Conservation (phyloP, 1,140 invertebrate species). For the Sitophilus oryzae region DNA sequence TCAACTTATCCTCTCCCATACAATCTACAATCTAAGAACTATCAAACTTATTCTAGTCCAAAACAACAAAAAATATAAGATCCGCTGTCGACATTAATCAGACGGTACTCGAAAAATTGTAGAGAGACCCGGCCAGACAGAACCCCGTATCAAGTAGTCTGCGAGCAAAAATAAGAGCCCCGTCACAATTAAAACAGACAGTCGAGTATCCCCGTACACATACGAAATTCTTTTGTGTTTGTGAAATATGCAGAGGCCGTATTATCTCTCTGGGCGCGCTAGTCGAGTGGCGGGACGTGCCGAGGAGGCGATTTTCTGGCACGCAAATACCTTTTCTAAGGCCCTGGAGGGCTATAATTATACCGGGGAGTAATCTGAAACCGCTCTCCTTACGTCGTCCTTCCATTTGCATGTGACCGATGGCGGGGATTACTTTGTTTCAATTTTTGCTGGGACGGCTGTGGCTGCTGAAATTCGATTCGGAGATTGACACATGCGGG, state of each 20-base stretch:
- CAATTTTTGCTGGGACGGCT: no score
- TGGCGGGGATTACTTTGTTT: constrained; percentile 18
- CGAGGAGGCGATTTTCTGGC: constrained; percentile 16
- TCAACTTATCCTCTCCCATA: no score
- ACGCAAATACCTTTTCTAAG: constrained; percentile 22
- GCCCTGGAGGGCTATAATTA: constrained; percentile 18
- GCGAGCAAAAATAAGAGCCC: no score
- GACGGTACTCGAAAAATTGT: no score
- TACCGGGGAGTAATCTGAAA: constrained; percentile 13
- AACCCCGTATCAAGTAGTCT: no score
- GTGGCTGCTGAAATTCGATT: constrained; percentile 13
- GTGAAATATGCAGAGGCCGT: constrained; percentile 17
- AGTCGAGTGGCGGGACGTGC: constrained; percentile 13
- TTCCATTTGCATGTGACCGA: constrained; percentile 20
- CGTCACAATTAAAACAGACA: constrained; percentile 12
- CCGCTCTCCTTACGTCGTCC: constrained; percentile 17
- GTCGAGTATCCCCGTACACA: neutral
- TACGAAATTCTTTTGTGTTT: constrained; percentile 15
- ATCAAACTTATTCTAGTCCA: no score
- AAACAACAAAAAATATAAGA: no score
- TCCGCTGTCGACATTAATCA: no score
- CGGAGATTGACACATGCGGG: neutral
- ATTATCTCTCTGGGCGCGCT: constrained; percentile 8
- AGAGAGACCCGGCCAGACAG: no score
- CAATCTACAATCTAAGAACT: no score